These are phyloP conservation scores for Bimastos eiseni DNA, from an alignment of 2,888 invertebrate species.

Conservation along the genomic window DNA sequence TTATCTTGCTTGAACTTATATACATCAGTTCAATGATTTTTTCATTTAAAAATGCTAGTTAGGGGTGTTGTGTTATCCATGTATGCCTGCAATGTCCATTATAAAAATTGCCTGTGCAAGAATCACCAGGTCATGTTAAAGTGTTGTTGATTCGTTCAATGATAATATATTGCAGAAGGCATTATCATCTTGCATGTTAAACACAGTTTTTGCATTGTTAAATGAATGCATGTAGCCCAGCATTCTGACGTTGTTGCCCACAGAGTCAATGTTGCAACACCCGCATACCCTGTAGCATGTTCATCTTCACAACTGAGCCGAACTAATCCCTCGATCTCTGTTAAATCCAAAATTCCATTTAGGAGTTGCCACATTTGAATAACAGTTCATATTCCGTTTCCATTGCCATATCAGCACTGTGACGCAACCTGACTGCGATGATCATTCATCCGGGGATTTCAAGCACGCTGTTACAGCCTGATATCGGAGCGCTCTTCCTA, in stretches of 20 bases:
- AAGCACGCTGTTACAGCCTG: not conserved
- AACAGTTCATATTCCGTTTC: not conserved
- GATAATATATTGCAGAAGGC: not conserved
- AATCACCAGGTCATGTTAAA: not conserved
- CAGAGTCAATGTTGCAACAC: not conserved
- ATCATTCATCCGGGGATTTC: not conserved
- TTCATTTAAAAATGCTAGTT: not conserved
- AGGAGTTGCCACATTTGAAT: constrained; percentile 13
- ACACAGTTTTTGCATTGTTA: not conserved
- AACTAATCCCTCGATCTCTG: not conserved
- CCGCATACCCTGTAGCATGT: not conserved
- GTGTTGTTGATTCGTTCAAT: not conserved
- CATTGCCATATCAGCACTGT: not conserved
- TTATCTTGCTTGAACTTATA: not conserved
- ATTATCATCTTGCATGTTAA: not conserved
- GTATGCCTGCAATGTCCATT: not conserved
- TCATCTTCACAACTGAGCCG: not conserved
- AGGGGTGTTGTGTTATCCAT: not conserved
- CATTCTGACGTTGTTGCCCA: not conserved
- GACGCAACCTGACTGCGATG: not conserved
- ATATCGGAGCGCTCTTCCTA: not conserved
- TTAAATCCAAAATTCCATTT: not conserved
- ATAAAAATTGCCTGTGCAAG: not conserved
- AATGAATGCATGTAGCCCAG: not conserved
- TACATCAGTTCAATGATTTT: not conserved